Evolutionary conservation across 2,888 invertebrate genomes (phyloP), one percentile per base, ranked within the genome.

Genomic region (Tillus elongatus): DNA sequence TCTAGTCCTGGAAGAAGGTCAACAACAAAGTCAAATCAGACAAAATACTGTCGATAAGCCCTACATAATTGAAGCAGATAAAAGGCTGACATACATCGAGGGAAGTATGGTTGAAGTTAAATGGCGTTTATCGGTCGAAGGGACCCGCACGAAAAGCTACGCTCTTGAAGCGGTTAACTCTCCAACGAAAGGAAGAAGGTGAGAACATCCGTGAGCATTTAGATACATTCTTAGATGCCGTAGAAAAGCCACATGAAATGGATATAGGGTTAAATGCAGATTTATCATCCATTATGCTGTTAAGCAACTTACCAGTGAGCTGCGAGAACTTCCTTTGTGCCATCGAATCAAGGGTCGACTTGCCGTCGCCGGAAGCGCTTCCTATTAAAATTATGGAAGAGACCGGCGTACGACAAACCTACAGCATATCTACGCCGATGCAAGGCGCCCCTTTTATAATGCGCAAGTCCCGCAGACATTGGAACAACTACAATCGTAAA

Each of bases 251-350:
- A n/a, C n/a, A n/a, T n/a, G n/a, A n/a, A n/a, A n/a, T n/a, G n/a
- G n/a, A n/a, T n/a, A n/a, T n/a, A n/a, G n/a, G n/a, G 43, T 45
- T 58, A 3, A 49, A 55, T 26, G 36, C 44, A 24, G 57, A 60
- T 4, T 34, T 57, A 6, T 37, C 57, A 13, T 41, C 53, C 1
- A 55, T 60, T 8, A 47, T 58, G 37, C 33, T 59, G 10, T 32
- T 61, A 10, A 56, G 58, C 13, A 41, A 39, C 15, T 33, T 33
- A 11, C 42, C 40, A 11, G 26, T 36, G 11, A 50, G 27, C 1
- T 63, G 46, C 30, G 58, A 62, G 29, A 60, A 56, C 26, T 62
- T 61, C 40, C 34, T 56, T 28, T 56, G 53, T 13, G 60, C 59
- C 0, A 55, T 62, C 2, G 57, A 63, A 40, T 54, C 61, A 2